phyloP scores from a whole-genome alignment of 2,113 vertebrate species.

The Atherinomorus stipes region DNA sequence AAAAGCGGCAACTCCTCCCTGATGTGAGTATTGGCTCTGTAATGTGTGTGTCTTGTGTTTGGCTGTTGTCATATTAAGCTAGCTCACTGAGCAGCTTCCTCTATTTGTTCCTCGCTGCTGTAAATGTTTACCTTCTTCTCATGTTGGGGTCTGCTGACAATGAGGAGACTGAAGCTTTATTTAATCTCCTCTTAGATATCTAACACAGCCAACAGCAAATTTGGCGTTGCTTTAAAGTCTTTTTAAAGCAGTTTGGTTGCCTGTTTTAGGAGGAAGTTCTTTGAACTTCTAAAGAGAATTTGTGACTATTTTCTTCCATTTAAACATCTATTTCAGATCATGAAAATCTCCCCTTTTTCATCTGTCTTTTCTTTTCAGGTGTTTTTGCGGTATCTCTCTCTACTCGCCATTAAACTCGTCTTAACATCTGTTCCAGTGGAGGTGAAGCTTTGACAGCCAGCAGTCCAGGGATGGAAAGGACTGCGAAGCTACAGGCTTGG shows the following conservation, averaged over 20 bases:
- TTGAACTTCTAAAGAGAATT: not conserved
- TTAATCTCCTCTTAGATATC: not conserved
- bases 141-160: conserved; percentile 53
- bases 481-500: conserved; percentile 39
- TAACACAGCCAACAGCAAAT: not conserved
- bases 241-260: not conserved
- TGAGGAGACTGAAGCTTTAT: conserved; percentile 11
- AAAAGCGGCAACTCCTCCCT: not conserved
- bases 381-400: not conserved
- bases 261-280: not conserved
- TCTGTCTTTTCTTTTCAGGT: conserved; percentile 16
- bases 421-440: conserved; percentile 39
- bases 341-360: not conserved
- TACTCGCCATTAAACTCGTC: conserved; percentile 1
- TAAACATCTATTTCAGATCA: not conserved
- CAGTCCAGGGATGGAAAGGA: conserved; percentile 66
- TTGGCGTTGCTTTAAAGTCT: not conserved
- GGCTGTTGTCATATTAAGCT: conserved; percentile 55
- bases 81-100: conserved; percentile 67
- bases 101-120: conserved; percentile 59
- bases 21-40: not conserved
- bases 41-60: conserved; percentile 12
- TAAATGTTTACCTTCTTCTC: conserved; percentile 70
- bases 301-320: not conserved
- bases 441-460: conserved; percentile 18